Percentiles rank a stretch among this genome's conserved stretches.
Evolutionary conservation across 1,140 invertebrate genomes (phyloP).

Genomic region (Sinella curviseta): DNA sequence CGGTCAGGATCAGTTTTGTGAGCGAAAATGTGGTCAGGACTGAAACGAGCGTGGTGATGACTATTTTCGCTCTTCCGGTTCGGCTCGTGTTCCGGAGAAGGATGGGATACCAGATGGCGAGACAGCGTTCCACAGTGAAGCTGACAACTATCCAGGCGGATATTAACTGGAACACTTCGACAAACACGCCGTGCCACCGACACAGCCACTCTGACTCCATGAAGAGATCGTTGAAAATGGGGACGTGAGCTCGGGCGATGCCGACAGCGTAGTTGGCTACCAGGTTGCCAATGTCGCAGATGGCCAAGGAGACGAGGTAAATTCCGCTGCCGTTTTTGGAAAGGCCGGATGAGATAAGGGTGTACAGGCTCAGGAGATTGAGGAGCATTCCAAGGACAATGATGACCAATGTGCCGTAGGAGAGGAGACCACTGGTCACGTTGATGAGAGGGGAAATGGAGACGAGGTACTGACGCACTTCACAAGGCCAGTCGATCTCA

Average conservation of each 20-base stretch:
- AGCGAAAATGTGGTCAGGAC: conserved; percentile 33
- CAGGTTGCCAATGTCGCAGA: conserved; percentile 55
- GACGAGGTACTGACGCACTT: conserved; percentile 52
- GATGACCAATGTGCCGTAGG: conserved; percentile 52
- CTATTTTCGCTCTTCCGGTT: conserved; percentile 32
- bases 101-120: conserved; percentile 46
- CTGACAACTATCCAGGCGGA: conserved; percentile 47
- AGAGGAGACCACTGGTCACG: conserved; percentile 50
- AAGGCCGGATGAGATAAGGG: conserved; percentile 41
- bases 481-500: conserved; percentile 54
- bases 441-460: conserved; percentile 52
- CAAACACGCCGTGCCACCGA: conserved; percentile 42
- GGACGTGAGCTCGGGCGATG: conserved; percentile 51
- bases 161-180: conserved; percentile 45
- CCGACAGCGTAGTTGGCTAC: conserved; percentile 54
- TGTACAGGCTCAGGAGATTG: conserved; percentile 43
- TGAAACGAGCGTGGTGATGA: conserved; percentile 18
- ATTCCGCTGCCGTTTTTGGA: conserved; percentile 47
- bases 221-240: conserved; percentile 52
- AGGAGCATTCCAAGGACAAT: conserved; percentile 52
- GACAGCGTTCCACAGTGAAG: conserved; percentile 45
- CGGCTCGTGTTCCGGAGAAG: conserved; percentile 15
- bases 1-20: conserved; percentile 47
- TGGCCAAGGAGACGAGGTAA: conserved; percentile 53
- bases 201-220: conserved; percentile 49